Evolutionary conservation across 2,888 invertebrate species (phyloP).

Genomic region (Andrena chrysosceles): DNA sequence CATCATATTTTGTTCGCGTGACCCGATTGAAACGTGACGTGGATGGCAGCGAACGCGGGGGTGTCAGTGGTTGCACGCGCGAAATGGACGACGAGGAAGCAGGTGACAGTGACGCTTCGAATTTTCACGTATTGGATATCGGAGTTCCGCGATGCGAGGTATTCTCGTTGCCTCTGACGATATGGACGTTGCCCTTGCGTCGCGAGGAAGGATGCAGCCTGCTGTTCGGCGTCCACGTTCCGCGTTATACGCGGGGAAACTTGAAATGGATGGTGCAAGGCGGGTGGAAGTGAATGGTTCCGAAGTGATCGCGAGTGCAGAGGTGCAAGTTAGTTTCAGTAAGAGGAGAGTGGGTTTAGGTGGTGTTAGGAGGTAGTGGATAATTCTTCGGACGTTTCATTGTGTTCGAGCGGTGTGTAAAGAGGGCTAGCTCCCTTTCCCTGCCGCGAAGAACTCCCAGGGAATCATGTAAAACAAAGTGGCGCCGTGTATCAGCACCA

Average conservation of each 20-base stretch:
- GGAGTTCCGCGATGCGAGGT: not conserved
- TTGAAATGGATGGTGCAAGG: no score
- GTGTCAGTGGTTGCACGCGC: not conserved
- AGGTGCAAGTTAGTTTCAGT: no score
- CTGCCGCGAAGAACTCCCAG: not conserved
- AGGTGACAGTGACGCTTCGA: not conserved
- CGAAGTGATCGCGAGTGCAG: no score
- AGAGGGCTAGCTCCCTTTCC: not conserved
- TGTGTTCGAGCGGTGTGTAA: no score
- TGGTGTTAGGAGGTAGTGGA: no score
- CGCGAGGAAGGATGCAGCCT: not conserved
- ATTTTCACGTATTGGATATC: constrained; percentile 3
- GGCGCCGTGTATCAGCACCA: constrained; percentile 2
- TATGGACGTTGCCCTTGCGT: not conserved
- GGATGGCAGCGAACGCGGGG: not conserved
- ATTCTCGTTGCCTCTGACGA: not conserved
- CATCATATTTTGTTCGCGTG: not conserved
- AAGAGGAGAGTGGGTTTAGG: no score
- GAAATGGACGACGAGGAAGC: constrained; percentile 1
- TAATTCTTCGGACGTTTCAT: no score
- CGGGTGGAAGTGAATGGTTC: no score
- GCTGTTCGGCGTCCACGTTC: not conserved
- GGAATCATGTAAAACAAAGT: not conserved
- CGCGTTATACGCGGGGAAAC: not conserved
- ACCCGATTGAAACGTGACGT: not conserved